Base-by-base conservation (phyloP, 2,888 invertebrate species). In the Limnephilus rhombicus region DNA sequence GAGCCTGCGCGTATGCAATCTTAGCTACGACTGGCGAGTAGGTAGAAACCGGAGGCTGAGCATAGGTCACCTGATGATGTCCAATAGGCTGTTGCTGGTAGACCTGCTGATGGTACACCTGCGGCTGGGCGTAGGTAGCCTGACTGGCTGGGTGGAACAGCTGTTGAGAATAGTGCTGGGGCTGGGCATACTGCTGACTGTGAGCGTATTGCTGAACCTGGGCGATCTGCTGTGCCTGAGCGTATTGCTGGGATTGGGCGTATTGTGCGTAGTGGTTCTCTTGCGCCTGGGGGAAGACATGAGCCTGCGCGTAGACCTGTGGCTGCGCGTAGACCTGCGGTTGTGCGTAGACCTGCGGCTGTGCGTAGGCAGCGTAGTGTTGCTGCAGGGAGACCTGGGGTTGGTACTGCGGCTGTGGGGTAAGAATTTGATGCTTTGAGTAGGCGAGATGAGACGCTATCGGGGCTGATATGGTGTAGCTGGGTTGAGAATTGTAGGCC, bases 361-460 rank as follows among this genome's bases (percentile, higher is more conserved):
- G 93, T n/a, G 91, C 45, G 85, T 91, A 93, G 85, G 89, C 85
- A 24, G 80, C 80, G 89, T 93, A 93, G 34, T 94, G 94, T 37
- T 93, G 91, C 13, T 94, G 92, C 45, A 93, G 90, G 3, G 92
- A 91, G 29, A 92, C 90, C 91, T 93, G 94, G 1, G 93, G 93
- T 18, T 89, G 83, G 87, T 92, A 93, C 12, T 89, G 80, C 49
- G 94, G 94, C 85, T 94, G 94, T 88, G 95, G 94, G 45, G 94
- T 94, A 80, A 95, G 94, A 5, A 93, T 90, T 91, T 95, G 95
- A 94, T 95, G 95, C 89, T 95, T 95, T 1, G 95, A 94, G 94
- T 95, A 95, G 2, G 95, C 95, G 80, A 95, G 94, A 92, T 95
- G 95, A 12, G 96, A 95, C 34, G 95, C 94, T 37, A 96, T 94